Conservation (phyloP, 2,888 invertebrate genomes). For the Andrena trimmerana region DNA sequence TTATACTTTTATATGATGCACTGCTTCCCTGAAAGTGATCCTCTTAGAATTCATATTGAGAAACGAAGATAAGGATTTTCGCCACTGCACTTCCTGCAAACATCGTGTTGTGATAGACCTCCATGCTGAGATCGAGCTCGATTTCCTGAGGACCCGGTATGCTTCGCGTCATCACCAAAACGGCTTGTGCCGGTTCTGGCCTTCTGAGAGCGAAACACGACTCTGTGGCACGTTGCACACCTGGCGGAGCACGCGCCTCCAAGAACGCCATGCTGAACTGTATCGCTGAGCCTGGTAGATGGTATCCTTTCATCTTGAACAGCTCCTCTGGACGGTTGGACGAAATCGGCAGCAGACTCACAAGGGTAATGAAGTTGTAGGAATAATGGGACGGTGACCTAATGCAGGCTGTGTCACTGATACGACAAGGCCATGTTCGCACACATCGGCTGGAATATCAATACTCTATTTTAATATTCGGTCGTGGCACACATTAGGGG, state of each 20-base stretch:
- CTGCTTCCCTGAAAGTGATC: not conserved
- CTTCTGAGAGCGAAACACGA: slow-evolving; percentile 87
- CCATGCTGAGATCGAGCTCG: slow-evolving; percentile 94
- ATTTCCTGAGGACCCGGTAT: slow-evolving; percentile 96
- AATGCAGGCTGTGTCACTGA: slow-evolving; percentile 91
- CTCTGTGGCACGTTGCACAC: slow-evolving; percentile 86
- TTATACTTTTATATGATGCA: not conserved
- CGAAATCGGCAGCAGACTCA: slow-evolving; percentile 92
- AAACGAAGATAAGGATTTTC: slow-evolving; percentile 94
- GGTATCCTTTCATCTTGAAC: slow-evolving; percentile 95
- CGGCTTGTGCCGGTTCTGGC: slow-evolving; percentile 88
- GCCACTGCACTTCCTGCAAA: slow-evolving; percentile 94
- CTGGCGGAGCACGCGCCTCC: slow-evolving; percentile 89
- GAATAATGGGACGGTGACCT: slow-evolving; percentile 94
- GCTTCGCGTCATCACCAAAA: slow-evolving; percentile 90
- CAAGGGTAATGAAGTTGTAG: slow-evolving; percentile 97
- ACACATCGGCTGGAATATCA: slow-evolving; percentile 91
- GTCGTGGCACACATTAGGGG: too few relatives aligned
- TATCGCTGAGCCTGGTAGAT: slow-evolving; percentile 89
- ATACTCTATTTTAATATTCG: not conserved
- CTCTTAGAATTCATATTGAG: slow-evolving; percentile 91
- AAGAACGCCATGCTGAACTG: slow-evolving; percentile 91
- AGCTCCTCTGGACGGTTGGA: slow-evolving; percentile 88
- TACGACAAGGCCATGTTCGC: slow-evolving; percentile 90
- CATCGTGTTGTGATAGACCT: slow-evolving; percentile 90